These are phyloP conservation scores for Hycleus phaleratus DNA, from an alignment of 1,140 invertebrate genomes.

Conservation along the genomic window DNA sequence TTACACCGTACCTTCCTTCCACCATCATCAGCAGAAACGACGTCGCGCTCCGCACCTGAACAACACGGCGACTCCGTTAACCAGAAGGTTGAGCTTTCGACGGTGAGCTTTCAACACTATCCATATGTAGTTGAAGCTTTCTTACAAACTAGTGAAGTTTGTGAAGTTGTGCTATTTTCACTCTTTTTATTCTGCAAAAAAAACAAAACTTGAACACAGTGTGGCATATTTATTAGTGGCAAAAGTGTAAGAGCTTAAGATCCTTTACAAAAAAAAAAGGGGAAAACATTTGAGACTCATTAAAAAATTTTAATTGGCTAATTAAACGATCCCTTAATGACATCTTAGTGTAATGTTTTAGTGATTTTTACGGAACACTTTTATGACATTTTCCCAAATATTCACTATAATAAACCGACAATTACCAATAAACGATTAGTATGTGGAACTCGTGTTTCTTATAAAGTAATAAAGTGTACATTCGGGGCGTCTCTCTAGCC, in stretches of 20 bases:
- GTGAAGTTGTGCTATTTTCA: no score
- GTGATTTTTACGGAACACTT: conserved; percentile 1
- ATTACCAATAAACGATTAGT: conserved; percentile 1
- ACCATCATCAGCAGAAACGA: conserved; percentile 2
- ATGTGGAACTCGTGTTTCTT: not conserved
- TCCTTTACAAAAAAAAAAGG: no score
- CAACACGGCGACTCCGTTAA: not conserved
- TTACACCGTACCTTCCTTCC: conserved; percentile 31
- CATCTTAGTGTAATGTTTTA: not conserved
- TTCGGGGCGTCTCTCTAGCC: no score
- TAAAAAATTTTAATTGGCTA: conserved; percentile 3
- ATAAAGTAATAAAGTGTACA: no score
- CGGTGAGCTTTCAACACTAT: not conserved
- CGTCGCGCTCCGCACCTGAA: conserved; percentile 5
- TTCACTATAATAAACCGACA: conserved; percentile 7
- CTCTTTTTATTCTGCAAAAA: no score
- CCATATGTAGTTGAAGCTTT: no score
- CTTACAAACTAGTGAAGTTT: no score
- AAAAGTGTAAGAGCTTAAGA: no score
- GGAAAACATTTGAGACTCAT: no score
- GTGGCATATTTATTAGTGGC: no score
- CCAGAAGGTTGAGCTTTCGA: not conserved
- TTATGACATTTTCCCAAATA: not conserved
- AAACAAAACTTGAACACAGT: no score
- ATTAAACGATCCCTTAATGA: not conserved